Percentiles rank a stretch among this genome's conserved stretches.
Evolutionary conservation across 2,888 invertebrate genomes (phyloP).

Genomic region (Melanchra persicariae): DNA sequence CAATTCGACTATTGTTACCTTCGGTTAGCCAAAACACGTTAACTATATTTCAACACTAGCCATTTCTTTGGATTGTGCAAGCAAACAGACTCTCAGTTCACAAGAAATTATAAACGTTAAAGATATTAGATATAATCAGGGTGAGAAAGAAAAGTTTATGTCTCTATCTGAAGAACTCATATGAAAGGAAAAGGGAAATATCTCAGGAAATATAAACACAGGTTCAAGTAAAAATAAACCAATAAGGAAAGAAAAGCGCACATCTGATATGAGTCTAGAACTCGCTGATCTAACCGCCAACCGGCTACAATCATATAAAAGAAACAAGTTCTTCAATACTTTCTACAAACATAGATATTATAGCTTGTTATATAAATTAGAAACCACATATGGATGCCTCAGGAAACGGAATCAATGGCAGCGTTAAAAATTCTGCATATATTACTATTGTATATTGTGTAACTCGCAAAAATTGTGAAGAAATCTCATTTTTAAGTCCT

Average conservation of each 20-base stretch:
- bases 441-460: conserved; percentile 43
- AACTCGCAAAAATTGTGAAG: conserved; percentile 41
- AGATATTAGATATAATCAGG: conserved; percentile 38
- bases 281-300: conserved; percentile 36
- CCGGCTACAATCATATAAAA: conserved; percentile 49
- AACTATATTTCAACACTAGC: not conserved
- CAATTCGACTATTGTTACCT: not conserved
- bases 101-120: conserved; percentile 4
- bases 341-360: conserved; percentile 68
- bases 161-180: not conserved
- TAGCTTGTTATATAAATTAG: conserved; percentile 70
- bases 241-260: conserved; percentile 42
- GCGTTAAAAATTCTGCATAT: conserved; percentile 52
- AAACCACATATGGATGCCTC: conserved; percentile 56
- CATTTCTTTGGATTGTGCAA: not conserved
- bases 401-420: conserved; percentile 54
- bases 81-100: conserved; percentile 1
- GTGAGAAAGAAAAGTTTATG: conserved; percentile 27
- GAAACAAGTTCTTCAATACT: conserved; percentile 70
- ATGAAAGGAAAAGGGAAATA: conserved; percentile 2
- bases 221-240: conserved; percentile 5
- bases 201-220: conserved; percentile 7
- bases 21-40: not conserved
- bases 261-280: conserved; percentile 37
- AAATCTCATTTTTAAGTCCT: conserved; percentile 5